phyloP scores from a whole-genome alignment of 1,140 invertebrate genomes.

The Drosophila novamexicana region DNA sequence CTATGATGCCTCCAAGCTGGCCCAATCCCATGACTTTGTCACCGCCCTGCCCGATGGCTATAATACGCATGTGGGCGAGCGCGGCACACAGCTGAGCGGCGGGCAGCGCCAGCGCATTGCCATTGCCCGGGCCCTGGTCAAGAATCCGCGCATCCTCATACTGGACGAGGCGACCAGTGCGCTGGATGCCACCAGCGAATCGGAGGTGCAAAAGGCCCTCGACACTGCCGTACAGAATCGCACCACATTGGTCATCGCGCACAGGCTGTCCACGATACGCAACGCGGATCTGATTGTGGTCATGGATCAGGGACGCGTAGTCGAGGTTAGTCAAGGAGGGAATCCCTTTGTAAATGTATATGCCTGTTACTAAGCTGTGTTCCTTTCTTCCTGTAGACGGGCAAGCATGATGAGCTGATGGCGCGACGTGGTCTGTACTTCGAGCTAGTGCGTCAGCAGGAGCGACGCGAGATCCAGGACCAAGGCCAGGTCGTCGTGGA shows the following conservation, averaged over 20 bases:
- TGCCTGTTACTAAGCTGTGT: neutral
- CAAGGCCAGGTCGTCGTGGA: conserved; percentile 58
- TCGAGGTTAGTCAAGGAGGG: conserved; percentile 88
- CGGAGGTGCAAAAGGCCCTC: conserved; percentile 93
- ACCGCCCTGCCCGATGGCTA: conserved; percentile 93
- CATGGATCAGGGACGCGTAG: conserved; percentile 91
- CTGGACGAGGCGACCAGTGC: conserved; percentile 97
- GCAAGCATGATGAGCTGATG: conserved; percentile 92
- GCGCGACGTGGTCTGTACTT: conserved; percentile 90
- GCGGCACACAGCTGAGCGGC: conserved; percentile 94
- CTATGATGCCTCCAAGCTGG: conserved; percentile 90
- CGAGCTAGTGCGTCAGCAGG: conserved; percentile 84
- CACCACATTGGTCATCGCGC: conserved; percentile 95
- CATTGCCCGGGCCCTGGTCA: conserved; percentile 94
- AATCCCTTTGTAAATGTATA: neutral
- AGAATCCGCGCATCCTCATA: conserved; percentile 93
- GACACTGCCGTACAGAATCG: conserved; percentile 91
- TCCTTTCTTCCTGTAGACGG: conserved; percentile 85
- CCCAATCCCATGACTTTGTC: conserved; percentile 97
- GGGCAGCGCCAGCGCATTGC: conserved; percentile 96
- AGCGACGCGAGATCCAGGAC: conserved; percentile 74
- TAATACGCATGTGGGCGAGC: conserved; percentile 94
- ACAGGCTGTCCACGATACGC: conserved; percentile 94
- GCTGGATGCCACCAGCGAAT: conserved; percentile 94
- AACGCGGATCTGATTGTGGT: conserved; percentile 96